Percentiles rank a stretch among this genome's conserved stretches.
Conservation (phyloP, 1,140 invertebrate genomes). For the Subanguina moxae region DNA sequence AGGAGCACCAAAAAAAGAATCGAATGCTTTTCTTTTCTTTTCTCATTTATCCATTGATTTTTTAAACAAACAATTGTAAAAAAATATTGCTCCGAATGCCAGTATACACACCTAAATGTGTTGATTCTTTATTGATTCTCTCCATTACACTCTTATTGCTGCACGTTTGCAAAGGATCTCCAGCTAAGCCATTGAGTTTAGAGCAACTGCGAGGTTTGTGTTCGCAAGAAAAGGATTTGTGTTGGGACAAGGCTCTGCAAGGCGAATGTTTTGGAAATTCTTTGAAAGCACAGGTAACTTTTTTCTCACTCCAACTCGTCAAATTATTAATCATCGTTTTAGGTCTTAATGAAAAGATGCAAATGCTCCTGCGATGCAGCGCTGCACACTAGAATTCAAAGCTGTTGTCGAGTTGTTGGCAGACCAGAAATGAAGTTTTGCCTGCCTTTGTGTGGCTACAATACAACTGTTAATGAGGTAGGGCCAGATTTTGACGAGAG, state of each 20-base stretch:
- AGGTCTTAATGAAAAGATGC: conserved; percentile 48
- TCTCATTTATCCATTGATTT: no score
- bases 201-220: conserved; percentile 33
- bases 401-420: conserved; percentile 51
- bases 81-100: no score
- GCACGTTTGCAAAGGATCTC: not conserved
- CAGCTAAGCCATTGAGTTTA: conserved; percentile 15
- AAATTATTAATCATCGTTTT: not conserved
- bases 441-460: conserved; percentile 53
- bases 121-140: no score
- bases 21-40: no score
- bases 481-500: no score
- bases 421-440: conserved; percentile 56
- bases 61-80: no score
- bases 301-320: not conserved
- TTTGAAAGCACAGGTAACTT: conserved; percentile 38
- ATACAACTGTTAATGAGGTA: conserved; percentile 55
- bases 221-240: conserved; percentile 40
- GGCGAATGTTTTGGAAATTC: conserved; percentile 53
- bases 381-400: conserved; percentile 51
- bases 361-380: conserved; percentile 42
- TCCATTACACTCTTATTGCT: no score
- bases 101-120: no score
- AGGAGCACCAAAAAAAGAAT: no score
- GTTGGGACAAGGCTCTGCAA: conserved; percentile 44